Conservation (phyloP, 2,888 invertebrate genomes). For the Dioctria linearis region DNA sequence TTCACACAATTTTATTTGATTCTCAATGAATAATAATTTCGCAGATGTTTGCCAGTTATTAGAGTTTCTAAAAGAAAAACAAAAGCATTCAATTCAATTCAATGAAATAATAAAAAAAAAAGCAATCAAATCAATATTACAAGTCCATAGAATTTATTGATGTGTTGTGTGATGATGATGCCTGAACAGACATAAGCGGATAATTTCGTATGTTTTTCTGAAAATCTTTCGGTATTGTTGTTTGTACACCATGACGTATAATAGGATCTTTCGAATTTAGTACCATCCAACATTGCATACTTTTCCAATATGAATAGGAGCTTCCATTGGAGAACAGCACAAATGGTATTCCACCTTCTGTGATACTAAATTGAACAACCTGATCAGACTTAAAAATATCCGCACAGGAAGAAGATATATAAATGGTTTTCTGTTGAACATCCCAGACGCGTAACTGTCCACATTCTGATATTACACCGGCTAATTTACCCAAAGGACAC, state of each 20-base stretch:
- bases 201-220: constrained; percentile 66
- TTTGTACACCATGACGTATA: constrained; percentile 71
- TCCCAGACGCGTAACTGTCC: constrained; percentile 69
- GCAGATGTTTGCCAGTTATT: constrained; percentile 69
- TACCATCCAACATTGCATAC: constrained; percentile 80
- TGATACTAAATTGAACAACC: constrained; percentile 74
- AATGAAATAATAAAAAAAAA: constrained; percentile 11
- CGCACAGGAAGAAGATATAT: constrained; percentile 66
- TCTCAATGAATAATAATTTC: constrained; percentile 69
- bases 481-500: constrained; percentile 68
- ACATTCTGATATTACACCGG: constrained; percentile 69
- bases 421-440: constrained; percentile 62
- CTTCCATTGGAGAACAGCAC: constrained; percentile 88
- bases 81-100: background rate
- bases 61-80: constrained; percentile 62
- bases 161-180: constrained; percentile 63
- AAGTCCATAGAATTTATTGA: constrained; percentile 58
- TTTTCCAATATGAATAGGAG: constrained; percentile 86
- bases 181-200: constrained; percentile 69
- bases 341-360: constrained; percentile 85
- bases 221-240: constrained; percentile 69
- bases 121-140: constrained; percentile 63
- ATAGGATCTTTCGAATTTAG: constrained; percentile 74
- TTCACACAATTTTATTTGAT: constrained; percentile 70
- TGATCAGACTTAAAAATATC: constrained; percentile 71